Conservation (phyloP, 92 coral and sea anemone species). For the Pocillopora meandrina region DNA sequence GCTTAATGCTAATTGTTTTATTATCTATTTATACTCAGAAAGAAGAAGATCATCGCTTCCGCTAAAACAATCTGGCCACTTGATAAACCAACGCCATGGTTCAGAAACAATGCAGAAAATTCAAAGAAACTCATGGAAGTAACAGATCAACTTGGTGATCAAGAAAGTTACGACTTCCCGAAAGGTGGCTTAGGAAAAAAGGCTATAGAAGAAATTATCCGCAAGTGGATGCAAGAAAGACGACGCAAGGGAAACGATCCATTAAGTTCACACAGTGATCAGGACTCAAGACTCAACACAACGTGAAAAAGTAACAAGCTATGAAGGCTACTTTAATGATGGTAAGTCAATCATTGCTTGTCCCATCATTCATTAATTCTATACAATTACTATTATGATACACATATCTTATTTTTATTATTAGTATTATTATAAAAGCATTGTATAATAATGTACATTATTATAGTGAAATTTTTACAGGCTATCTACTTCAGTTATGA, state of each 20-base stretch:
- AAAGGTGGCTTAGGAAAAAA: slow-evolving; percentile 23
- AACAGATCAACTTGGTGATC: not conserved
- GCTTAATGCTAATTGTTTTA: not conserved
- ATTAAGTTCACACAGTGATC: not conserved
- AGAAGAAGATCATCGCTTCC: slow-evolving; percentile 25
- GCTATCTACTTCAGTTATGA: too few relatives aligned
- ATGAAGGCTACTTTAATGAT: not conserved
- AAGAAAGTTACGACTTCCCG: slow-evolving; percentile 2
- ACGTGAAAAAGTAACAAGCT: not conserved
- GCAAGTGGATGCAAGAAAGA: slow-evolving; percentile 41
- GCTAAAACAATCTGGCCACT: slow-evolving; percentile 26
- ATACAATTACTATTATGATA: too few relatives aligned
- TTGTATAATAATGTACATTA: too few relatives aligned
- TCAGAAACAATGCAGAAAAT: slow-evolving; percentile 26
- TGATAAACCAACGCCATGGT: slow-evolving; percentile 23
- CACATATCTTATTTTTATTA: too few relatives aligned
- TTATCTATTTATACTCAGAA: slow-evolving; percentile 2
- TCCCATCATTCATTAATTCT: not conserved
- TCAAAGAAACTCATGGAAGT: slow-evolving; percentile 20
- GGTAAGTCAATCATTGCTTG: slow-evolving; percentile 11
- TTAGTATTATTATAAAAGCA: too few relatives aligned
- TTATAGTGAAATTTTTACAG: too few relatives aligned
- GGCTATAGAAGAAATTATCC: slow-evolving; percentile 37
- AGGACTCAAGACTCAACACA: not conserved
- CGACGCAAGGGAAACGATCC: slow-evolving; percentile 34